Conservation (phyloP, 2,888 invertebrate species). For the Malachius bipustulatus region DNA sequence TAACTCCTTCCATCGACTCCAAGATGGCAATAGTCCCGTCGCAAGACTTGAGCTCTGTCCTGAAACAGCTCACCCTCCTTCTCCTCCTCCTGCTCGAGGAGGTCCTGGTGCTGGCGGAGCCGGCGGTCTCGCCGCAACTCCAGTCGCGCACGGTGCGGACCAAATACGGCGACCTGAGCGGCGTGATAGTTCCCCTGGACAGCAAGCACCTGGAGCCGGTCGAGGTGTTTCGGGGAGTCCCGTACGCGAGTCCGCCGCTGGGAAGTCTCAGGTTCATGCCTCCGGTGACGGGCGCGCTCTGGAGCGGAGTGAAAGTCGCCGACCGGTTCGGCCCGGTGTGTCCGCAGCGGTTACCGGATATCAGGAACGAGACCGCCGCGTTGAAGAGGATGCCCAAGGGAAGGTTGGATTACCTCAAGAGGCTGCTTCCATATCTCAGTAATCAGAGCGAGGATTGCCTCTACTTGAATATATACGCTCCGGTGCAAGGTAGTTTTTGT, state of each 20-base stretch:
- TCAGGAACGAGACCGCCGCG: slow-evolving; percentile 72
- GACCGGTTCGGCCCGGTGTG: slow-evolving; percentile 84
- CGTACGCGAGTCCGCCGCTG: slow-evolving; percentile 86
- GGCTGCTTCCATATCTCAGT: slow-evolving; percentile 73
- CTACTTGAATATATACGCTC: slow-evolving; percentile 92
- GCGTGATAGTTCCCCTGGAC: slow-evolving; percentile 73
- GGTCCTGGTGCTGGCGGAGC: slow-evolving; percentile 9
- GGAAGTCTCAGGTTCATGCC: slow-evolving; percentile 91
- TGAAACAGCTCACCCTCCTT: too few relatives aligned
- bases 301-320: slow-evolving; percentile 81
- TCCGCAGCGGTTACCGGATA: slow-evolving; percentile 80
- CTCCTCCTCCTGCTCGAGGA: slow-evolving; percentile 5
- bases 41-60: too few relatives aligned
- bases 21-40: too few relatives aligned
- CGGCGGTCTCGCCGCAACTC: slow-evolving; percentile 42
- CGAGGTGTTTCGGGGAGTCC: slow-evolving; percentile 86
- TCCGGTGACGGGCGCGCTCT: slow-evolving; percentile 84
- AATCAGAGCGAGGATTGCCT: slow-evolving; percentile 96
- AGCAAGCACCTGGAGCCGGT: slow-evolving; percentile 75
- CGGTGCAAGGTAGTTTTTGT: slow-evolving; percentile 84
- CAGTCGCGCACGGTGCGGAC: slow-evolving; percentile 77
- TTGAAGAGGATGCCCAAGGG: slow-evolving; percentile 79
- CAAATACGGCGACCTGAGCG: slow-evolving; percentile 78
- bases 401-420: slow-evolving; percentile 74
- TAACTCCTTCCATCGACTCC: too few relatives aligned